These are phyloP conservation scores for Yponomeuta evonymella DNA, from an alignment of 2,888 invertebrate genomes.

Conservation along the genomic window DNA sequence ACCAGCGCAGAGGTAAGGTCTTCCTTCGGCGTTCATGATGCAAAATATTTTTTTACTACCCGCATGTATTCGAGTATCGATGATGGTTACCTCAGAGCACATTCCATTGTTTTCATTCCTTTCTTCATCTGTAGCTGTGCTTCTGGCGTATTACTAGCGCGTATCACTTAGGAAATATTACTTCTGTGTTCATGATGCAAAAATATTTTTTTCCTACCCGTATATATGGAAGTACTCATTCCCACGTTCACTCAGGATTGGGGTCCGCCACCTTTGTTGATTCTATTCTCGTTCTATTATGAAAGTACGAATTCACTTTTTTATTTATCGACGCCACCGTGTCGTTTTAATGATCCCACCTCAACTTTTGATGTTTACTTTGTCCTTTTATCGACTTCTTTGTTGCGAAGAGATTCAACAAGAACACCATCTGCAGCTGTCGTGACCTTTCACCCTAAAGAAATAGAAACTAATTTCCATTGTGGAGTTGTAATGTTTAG, in stretches of 20 bases:
- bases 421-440: neutral
- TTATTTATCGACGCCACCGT: constrained; percentile 29
- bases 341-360: constrained; percentile 61
- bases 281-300: constrained; percentile 13
- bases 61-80: too few species aligned
- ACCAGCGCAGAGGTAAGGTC: too few species aligned
- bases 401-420: constrained; percentile 29
- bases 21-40: too few species aligned
- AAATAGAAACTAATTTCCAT: neutral
- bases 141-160: too few species aligned
- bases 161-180: neutral
- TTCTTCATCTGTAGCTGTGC: too few species aligned
- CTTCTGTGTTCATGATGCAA: neutral
- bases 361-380: constrained; percentile 60
- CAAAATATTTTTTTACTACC: too few species aligned
- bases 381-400: constrained; percentile 59
- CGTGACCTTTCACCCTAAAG: neutral
- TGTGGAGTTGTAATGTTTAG: neutral
- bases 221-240: constrained; percentile 16
- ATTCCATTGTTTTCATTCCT: too few species aligned
- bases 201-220: neutral
- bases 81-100: too few species aligned
- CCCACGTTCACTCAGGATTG: constrained; percentile 15
- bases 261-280: constrained; percentile 8
- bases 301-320: neutral